Evolutionary conservation across 2,113 vertebrate genomes (phyloP).

Genomic region (Crotalus viridis): DNA sequence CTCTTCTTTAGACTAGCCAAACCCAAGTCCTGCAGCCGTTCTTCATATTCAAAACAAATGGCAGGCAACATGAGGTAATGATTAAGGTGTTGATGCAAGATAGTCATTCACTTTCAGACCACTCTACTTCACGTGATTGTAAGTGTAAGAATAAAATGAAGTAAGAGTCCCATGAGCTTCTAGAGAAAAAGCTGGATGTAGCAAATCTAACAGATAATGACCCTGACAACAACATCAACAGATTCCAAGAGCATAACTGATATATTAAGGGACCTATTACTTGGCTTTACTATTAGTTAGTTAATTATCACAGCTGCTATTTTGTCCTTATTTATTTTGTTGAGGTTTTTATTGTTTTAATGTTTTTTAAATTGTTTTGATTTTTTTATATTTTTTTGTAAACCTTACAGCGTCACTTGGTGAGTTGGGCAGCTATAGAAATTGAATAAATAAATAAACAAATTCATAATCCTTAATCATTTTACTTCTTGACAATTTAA

Average conservation of each 20-base stretch:
- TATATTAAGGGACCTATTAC: rapidly evolving
- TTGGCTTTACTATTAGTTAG: background rate
- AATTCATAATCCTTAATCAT: slow-evolving; percentile 50
- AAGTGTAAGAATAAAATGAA: background rate
- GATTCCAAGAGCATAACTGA: slow-evolving; percentile 32
- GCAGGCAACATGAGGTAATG: background rate
- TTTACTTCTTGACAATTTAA: slow-evolving; percentile 41
- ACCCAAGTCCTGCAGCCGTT: no score
- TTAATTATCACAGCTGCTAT: background rate
- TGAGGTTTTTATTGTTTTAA: background rate
- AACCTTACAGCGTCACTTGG: background rate
- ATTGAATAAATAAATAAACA: background rate
- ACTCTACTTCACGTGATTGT: background rate
- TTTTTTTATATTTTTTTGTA: background rate
- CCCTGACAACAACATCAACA: background rate
- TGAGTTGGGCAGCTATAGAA: background rate
- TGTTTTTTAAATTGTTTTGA: background rate
- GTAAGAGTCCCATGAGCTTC: background rate
- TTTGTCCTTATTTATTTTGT: background rate
- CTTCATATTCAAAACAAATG: slow-evolving; percentile 16
- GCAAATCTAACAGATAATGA: background rate
- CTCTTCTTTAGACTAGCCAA: no score
- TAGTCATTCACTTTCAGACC: background rate
- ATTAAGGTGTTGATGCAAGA: background rate
- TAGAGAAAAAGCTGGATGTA: background rate